Evolutionary conservation across 2,113 vertebrate species (phyloP).

Genomic region (Channa maculata): DNA sequence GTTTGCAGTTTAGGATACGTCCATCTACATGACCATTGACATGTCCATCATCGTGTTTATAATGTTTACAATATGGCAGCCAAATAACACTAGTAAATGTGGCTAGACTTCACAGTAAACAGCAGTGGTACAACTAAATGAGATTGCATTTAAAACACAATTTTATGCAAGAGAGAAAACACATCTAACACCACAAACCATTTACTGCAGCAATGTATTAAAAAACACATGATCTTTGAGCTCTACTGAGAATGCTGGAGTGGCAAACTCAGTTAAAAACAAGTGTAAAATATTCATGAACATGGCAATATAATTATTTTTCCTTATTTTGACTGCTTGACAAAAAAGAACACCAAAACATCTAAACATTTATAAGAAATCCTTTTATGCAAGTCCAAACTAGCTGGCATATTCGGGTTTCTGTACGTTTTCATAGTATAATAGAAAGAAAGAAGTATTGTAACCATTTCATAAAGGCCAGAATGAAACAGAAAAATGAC

Average conservation of each 20-base stretch:
- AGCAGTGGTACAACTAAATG: background rate
- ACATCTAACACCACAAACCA: background rate
- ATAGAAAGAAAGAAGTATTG: too few relatives aligned
- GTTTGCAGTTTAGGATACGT: constrained; percentile 12
- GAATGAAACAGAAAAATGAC: background rate
- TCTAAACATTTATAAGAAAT: too few relatives aligned
- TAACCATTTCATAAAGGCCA: background rate
- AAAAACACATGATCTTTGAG: background rate
- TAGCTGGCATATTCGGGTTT: too few relatives aligned
- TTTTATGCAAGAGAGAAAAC: constrained; percentile 10
- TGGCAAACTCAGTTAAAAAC: background rate
- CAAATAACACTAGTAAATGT: background rate
- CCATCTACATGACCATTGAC: background rate
- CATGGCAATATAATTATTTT: background rate
- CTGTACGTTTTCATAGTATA: too few relatives aligned
- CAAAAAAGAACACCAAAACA: background rate
- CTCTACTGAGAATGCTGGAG: background rate
- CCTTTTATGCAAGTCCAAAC: too few relatives aligned
- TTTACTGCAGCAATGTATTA: background rate
- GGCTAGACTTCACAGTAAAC: background rate
- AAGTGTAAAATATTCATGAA: background rate
- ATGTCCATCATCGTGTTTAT: constrained; percentile 4
- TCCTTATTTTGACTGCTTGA: background rate
- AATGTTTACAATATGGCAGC: background rate
- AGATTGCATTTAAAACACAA: background rate